Percentiles rank a stretch among this genome's conserved stretches.
phyloP scores from a whole-genome alignment of 2,888 invertebrate species.

The Allophyes oxyacanthae region DNA sequence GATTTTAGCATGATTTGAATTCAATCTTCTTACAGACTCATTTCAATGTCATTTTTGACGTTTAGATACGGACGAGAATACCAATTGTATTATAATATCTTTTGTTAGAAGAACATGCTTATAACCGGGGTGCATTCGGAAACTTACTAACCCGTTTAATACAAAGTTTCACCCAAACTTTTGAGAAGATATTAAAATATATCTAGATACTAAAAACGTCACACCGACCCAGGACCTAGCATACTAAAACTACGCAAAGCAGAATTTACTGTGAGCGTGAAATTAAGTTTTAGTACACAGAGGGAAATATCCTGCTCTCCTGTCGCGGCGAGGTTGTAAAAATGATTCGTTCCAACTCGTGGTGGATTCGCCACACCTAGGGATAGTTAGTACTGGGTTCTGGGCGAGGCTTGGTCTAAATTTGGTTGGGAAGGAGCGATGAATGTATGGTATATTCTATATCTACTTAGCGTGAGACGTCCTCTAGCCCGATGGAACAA shows the following conservation, averaged over 20 bases:
- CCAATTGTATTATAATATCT: neutral
- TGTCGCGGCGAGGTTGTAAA: constrained; percentile 60
- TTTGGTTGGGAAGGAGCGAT: constrained; percentile 19
- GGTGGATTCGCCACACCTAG: constrained; percentile 57
- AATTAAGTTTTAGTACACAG: constrained; percentile 57
- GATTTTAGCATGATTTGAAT: too few relatives aligned
- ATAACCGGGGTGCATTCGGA: neutral
- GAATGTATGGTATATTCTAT: too few relatives aligned
- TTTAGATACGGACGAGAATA: too few relatives aligned
- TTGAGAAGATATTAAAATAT: constrained; percentile 35
- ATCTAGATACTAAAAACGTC: constrained; percentile 36
- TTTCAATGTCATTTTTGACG: too few relatives aligned
- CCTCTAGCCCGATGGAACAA: too few relatives aligned
- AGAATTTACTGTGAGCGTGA: constrained; percentile 50
- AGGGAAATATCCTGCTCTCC: constrained; percentile 47
- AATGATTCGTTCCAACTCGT: constrained; percentile 67
- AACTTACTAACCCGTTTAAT: constrained; percentile 22
- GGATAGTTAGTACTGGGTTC: constrained; percentile 27
- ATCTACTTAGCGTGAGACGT: too few relatives aligned
- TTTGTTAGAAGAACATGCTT: too few relatives aligned
- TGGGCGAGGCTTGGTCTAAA: constrained; percentile 32
- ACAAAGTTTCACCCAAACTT: constrained; percentile 29
- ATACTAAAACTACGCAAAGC: constrained; percentile 35
- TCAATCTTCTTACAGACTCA: too few relatives aligned
- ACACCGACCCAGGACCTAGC: constrained; percentile 7